Base-by-base conservation (phyloP, 1,140 invertebrate species). In the Solen grandis region DNA sequence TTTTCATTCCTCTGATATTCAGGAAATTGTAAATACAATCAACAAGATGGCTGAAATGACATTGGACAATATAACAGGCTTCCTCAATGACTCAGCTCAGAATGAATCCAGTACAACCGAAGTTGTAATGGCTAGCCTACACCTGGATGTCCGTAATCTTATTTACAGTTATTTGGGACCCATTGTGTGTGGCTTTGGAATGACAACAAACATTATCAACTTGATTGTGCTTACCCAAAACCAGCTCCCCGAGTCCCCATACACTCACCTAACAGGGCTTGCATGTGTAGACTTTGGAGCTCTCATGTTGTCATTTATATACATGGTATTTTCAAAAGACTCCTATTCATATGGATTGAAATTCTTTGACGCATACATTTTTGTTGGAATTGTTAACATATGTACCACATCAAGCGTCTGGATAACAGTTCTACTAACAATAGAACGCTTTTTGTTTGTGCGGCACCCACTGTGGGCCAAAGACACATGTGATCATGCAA, bases 161-260 rank as follows among this genome's bases (percentile, higher is more conserved):
- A 82, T 80, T n/a, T 85, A 85, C 50, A 83, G 76, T 14, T 86
- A 87, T 78, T 72, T 90, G 13, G 84, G 86, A 55, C 89, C 90
- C 33, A 75, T 75, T 22, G 85, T 91, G 10, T 91, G 90, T 68
- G 66, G 84, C 13, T 86, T 90, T 74, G 90, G 90, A 4, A 90
- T 91, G 60, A n/a, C 89, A 10, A 87, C 88, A 22, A 91, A 91
- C 69, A 82, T 88, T 16, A 65, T 91, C 0, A 91, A 91, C 72
- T 77, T 91, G 29, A 63, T 86, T 35, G 88, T 91, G 50, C 82
- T 91, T 10, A 87, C 88, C 38, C 86, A 87, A 13, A 83, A 79
- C 29, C 79, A 84, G 35, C 81, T 91, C 41, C 90, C 88, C 63
- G 86, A 88, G 62, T 91, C 90, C 2, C 88, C 90, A 1, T 91